Evolutionary conservation across 2,888 invertebrate genomes (phyloP), one percentile per base, ranked within the genome.

Genomic region (Apamea sordens): DNA sequence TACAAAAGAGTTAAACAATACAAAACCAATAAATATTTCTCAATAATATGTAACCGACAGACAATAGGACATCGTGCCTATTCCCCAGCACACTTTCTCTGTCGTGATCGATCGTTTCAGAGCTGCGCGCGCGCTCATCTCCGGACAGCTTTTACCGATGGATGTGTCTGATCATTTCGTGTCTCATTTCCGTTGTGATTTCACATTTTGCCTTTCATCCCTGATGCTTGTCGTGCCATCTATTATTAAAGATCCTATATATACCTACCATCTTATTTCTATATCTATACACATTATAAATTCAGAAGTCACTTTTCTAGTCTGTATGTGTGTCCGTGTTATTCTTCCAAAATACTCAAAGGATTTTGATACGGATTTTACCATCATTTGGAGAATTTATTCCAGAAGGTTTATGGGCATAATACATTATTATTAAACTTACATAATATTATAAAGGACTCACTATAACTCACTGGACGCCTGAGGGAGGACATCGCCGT

Each of bases 31-130:
- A 87, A 77, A 73, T 69, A 72, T 76, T 85, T 85, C 78, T 77
- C 83, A 90, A 90, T 83, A 83, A 70, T 77, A 82, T 79, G 80
- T 81, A 85, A 87, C 68, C 78, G 36, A 61, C 74, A 76, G 70
- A 88, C 87, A 90, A 89, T 91, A 72, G 84, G 77, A 79, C 83
- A 74, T 81, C 75, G 89, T 84, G 82, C 67, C 80, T 88, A 88
- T 85, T 92, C 90, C 88, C 88, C 89, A 89, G 83, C 73, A 76
- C 76, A 85, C 94, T 94, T 94, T 94, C 94, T 90, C 93, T 88
- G 86, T 91, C 93, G 93, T 93, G 94, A 93, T 93, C 91, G 92
- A 93, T 91, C 83, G 90, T 88, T 81, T 88, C 82, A 84, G 84
- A 82, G 47, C 65, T 69, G 56, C 63, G 64, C 73, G 71, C 78